These are phyloP conservation scores for Pipistrellus nathusii DNA, from an alignment of 2,797 vertebrate species.

Conservation along the genomic window DNA sequence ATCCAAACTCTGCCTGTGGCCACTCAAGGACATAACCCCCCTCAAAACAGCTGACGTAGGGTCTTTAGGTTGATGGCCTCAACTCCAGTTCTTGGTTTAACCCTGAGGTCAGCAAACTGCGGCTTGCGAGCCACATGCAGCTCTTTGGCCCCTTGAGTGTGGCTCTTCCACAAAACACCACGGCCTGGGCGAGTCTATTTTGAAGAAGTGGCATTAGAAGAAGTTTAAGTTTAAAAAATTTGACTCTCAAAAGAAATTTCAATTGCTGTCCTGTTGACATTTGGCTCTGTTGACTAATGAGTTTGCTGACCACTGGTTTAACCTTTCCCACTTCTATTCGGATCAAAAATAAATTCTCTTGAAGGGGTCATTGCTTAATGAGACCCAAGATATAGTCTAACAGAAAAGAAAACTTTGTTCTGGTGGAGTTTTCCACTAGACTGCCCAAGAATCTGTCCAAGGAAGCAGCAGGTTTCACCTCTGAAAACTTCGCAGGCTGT, in stretches of 20 bases:
- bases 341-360: slow-evolving; percentile 30
- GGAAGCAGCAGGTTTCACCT: background rate
- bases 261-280: too few relatives aligned
- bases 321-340: background rate
- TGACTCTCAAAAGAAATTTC: too few relatives aligned
- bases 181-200: too few relatives aligned
- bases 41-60: background rate
- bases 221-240: too few relatives aligned
- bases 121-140: too few relatives aligned
- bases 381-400: background rate
- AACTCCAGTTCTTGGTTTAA: background rate
- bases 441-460: background rate
- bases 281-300: too few relatives aligned
- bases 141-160: too few relatives aligned
- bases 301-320: background rate
- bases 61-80: background rate
- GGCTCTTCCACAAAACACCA: too few relatives aligned
- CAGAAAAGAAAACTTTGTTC: background rate
- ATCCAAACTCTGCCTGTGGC: background rate
- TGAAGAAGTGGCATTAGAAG: too few relatives aligned
- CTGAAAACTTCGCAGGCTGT: background rate
- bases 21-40: background rate
- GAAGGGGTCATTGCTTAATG: background rate
- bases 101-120: too few relatives aligned
- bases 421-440: background rate